Evolutionary conservation across 2,888 invertebrate genomes (phyloP), one percentile per base, ranked within the genome.

Genomic region (Thymelicus lineola): DNA sequence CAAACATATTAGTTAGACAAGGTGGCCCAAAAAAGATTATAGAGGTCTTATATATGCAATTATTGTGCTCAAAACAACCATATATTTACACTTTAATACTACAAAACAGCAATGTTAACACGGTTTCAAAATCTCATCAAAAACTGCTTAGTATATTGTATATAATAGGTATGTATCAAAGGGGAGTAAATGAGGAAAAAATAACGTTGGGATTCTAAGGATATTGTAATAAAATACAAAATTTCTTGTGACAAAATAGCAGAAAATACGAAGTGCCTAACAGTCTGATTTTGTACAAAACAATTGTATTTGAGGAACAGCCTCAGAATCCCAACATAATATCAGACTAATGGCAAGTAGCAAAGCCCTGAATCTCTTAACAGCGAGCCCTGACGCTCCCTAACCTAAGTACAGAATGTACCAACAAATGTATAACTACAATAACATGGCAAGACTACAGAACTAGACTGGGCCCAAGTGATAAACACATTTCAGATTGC

Each of bases 341-440:
- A n/a, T 14, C 7, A 35, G 7, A n/a, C 14, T 38, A 59, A 67
- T 61, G 67, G 67, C 67, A 67, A 67, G 67, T 61, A 67, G 67
- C 55, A 46, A 61, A 61, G 61, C 60, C 15, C 59, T 10, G 15
- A 17, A 28, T 14, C n/a, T 48, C 36, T 12, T 12, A 53, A 60
- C 28, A 61, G 7, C 9, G 50, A 42, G 38, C 58, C n/a, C 12
- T 45, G 9, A 9, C 42, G 38, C 57, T n/a, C 61, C 6, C 46
- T 9, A 42, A 10, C n/a, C 46, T 68, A 68, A 68, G 68, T 68
- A 79, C 79, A 80, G 77, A 85, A 84, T 77, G 80, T 80, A 74
- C 82, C 80, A 88, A 89, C 87, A 86, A 82, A 79, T 84, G 85
- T 88, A 87, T 78, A 79, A 79, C 73, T 80, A 79, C 28, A 73